phyloP scores from a whole-genome alignment of 92 coral and sea anemone genomes.

The Pocillopora grandis region DNA sequence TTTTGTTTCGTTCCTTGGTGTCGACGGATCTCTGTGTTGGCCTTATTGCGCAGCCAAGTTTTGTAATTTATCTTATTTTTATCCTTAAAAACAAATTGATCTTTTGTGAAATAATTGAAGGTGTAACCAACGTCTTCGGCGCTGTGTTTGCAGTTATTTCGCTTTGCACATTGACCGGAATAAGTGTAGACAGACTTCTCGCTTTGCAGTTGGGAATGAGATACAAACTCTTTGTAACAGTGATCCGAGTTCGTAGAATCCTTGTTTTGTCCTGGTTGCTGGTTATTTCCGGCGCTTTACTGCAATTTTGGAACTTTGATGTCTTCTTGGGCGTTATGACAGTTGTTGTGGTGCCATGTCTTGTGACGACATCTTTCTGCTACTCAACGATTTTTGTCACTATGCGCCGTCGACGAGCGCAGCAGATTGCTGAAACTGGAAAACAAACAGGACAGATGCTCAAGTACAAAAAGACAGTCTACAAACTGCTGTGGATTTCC shows the following conservation, averaged over 20 bases:
- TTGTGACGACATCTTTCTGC: constrained; percentile 15
- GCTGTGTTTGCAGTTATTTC: constrained; percentile 2
- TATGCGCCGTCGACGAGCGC: not conserved
- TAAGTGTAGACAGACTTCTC: constrained; percentile 6
- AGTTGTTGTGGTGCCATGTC: not conserved
- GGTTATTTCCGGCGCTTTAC: not conserved
- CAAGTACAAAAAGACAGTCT: too few species aligned
- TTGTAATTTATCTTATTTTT: not conserved
- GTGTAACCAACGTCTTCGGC: not conserved
- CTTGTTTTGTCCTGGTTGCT: not conserved
- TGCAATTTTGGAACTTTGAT: not conserved
- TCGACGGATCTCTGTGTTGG: constrained; percentile 28
- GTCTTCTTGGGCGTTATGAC: not conserved
- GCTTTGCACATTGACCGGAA: constrained; percentile 11
- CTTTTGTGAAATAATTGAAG: not conserved
- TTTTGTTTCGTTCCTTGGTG: constrained; percentile 18
- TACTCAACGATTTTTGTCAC: constrained; percentile 9
- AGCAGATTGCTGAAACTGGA: too few species aligned
- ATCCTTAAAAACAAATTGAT: not conserved
- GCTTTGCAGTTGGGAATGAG: not conserved
- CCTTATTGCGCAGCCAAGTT: constrained; percentile 12
- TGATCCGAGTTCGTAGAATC: not conserved
- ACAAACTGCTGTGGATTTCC: too few species aligned
- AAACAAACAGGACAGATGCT: too few species aligned
- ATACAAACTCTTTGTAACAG: constrained; percentile 1